These are phyloP conservation scores for Mallotus villosus DNA, from an alignment of 2,797 vertebrate species.

Conservation along the genomic window DNA sequence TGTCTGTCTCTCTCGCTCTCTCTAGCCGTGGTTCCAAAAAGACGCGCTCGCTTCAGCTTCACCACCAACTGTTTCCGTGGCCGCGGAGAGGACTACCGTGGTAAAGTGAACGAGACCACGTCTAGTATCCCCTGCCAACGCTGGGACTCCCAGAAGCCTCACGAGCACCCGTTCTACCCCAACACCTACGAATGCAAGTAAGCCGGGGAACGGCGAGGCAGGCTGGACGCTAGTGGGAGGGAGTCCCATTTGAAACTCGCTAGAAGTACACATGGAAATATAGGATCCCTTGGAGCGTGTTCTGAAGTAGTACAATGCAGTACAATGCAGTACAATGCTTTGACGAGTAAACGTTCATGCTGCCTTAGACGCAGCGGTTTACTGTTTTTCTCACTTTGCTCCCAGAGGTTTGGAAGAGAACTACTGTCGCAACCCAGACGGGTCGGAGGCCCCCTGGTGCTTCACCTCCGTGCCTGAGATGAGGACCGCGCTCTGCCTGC, in stretches of 20 bases:
- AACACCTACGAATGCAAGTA: constrained; percentile 96
- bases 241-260: background rate
- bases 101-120: constrained; percentile 83
- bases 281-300: too few species aligned
- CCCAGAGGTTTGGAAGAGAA: constrained; percentile 90
- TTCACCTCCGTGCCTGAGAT: constrained; percentile 81
- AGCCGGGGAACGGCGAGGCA: constrained; percentile 45
- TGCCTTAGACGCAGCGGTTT: too few species aligned
- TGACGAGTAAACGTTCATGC: too few species aligned
- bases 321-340: too few species aligned
- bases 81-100: constrained; percentile 89
- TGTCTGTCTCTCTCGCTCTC: background rate
- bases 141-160: constrained; percentile 88
- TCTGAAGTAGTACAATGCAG: too few species aligned
- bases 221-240: background rate
- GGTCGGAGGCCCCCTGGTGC: constrained; percentile 96
- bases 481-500: constrained; percentile 90
- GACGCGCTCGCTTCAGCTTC: constrained; percentile 65
- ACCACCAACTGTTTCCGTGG: constrained; percentile 84
- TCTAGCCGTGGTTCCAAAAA: constrained; percentile 75
- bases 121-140: constrained; percentile 90
- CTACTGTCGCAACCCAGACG: constrained; percentile 95
- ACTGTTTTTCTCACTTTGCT: constrained; percentile 3
- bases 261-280: too few species aligned
- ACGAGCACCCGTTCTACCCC: constrained; percentile 85